These are phyloP conservation scores for Basileuterus tristriatus DNA, from an alignment of 2,797 vertebrate genomes.

Conservation along the genomic window DNA sequence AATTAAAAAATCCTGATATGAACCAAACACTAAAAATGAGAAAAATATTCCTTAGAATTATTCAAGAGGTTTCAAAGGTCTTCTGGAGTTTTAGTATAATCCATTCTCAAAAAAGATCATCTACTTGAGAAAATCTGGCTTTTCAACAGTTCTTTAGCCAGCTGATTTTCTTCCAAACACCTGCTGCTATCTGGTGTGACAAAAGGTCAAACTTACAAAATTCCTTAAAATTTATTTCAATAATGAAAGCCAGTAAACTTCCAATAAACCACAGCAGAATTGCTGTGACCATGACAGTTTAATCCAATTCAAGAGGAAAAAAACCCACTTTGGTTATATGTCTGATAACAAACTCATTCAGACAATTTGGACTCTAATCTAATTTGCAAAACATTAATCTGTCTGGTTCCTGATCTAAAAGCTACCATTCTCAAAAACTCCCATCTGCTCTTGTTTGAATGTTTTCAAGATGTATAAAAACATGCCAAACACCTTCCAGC, in stretches of 20 bases:
- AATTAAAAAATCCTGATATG: neutral
- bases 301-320: slow-evolving; percentile 78
- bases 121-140: neutral
- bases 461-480: neutral
- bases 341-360: slow-evolving; percentile 75
- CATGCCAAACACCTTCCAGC: neutral
- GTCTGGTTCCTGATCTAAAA: slow-evolving; percentile 74
- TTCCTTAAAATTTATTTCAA: slow-evolving; percentile 81
- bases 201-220: slow-evolving; percentile 81
- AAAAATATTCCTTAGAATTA: neutral
- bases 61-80: neutral
- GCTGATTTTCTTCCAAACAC: slow-evolving; percentile 44
- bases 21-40: neutral
- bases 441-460: slow-evolving; percentile 5
- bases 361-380: slow-evolving; percentile 75
- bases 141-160: slow-evolving; percentile 34
- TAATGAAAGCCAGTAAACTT: slow-evolving; percentile 79
- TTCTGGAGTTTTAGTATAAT: neutral
- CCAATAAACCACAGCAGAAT: slow-evolving; percentile 67
- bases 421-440: slow-evolving; percentile 46
- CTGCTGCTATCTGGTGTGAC: slow-evolving; percentile 64
- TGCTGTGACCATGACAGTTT: slow-evolving; percentile 74
- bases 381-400: slow-evolving; percentile 78
- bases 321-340: slow-evolving; percentile 62
- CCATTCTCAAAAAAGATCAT: neutral